Base-by-base conservation (phyloP, 2,797 vertebrate species). In the Loriculus beryllinus region DNA sequence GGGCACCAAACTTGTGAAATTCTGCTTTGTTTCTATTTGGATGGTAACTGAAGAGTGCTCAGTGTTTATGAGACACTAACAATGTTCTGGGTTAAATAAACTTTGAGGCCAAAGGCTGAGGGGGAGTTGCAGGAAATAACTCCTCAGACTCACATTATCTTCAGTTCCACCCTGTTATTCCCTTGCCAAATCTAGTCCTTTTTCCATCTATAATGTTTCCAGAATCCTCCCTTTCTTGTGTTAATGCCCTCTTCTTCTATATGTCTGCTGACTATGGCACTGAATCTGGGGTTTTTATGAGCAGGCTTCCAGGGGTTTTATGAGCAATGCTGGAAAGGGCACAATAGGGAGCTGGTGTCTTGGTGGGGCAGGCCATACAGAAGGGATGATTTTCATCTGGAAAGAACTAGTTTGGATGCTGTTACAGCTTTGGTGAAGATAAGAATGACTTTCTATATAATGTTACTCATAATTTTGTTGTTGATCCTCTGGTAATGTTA, bases 71-170 rank as follows among this genome's bases (percentile, higher is more conserved):
- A 91, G 80, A 62, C 89, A 88, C 57, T 52, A 82, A n/a, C 39
- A 37, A 88, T 74, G 92, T 97, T 80, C 91, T 84, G 67, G 68
- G 95, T 95, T 97, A 97, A 94, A 95, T 92, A 97, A 96, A 95
- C 95, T 92, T 77, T 37, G 59, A 95, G 85, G 91, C 85, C 88
- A 92, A 96, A 94, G 77, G 67, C 77, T 84, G 77, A 92, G 70
- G 70, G 42, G 60, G 85, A 82, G 82, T 88, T 86, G 71, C 92
- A 96, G 96, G 96, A 97, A 96, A 92, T 96, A 96, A 86, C 95
- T 94, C 91, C 88, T 96, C 87, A 92, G 82, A 65, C 83, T 90
- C 68, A 10, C 89, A 74, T 96, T 96, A 97, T 96, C 93, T 96
- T 77, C 77, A 70, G 88, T 95, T 94, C 95, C 93, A 94, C 93